Conservation (phyloP, 2,797 vertebrate species). For the Lithobates sylvaticus region DNA sequence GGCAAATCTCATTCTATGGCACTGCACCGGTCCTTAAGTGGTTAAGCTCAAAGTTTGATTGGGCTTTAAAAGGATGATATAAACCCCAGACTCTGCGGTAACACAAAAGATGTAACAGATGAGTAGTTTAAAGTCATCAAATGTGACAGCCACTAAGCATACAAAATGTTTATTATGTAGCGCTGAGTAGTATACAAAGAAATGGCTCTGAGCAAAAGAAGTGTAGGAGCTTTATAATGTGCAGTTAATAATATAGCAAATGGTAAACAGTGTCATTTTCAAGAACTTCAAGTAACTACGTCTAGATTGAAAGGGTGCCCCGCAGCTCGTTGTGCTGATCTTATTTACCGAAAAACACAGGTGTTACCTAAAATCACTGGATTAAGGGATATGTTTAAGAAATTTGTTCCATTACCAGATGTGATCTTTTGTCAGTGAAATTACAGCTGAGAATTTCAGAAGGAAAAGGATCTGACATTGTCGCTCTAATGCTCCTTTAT, state of each 20-base stretch:
- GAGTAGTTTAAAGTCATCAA: background rate
- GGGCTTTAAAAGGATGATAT: background rate
- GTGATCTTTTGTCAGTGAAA: slow-evolving; percentile 4
- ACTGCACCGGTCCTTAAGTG: too few species aligned
- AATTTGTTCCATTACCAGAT: slow-evolving; percentile 14
- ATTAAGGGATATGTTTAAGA: slow-evolving; percentile 10
- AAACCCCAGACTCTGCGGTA: background rate
- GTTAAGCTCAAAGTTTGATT: background rate
- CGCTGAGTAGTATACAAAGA: background rate
- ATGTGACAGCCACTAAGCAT: background rate
- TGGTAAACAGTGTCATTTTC: slow-evolving; percentile 22
- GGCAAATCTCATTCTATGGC: too few species aligned
- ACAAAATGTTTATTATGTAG: background rate
- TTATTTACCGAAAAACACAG: background rate
- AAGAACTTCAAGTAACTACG: background rate
- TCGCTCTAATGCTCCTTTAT: slow-evolving; percentile 6
- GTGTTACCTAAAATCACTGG: background rate
- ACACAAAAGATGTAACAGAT: background rate
- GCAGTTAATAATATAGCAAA: background rate
- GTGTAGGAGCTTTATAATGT: background rate
- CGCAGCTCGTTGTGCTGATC: background rate
- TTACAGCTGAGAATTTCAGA: background rate
- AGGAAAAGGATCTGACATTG: slow-evolving; percentile 3
- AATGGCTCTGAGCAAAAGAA: background rate
- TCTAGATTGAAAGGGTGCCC: slow-evolving; percentile 20